Conservation (phyloP, 2,113 vertebrate genomes). For the Brachypodius melanocephalos region DNA sequence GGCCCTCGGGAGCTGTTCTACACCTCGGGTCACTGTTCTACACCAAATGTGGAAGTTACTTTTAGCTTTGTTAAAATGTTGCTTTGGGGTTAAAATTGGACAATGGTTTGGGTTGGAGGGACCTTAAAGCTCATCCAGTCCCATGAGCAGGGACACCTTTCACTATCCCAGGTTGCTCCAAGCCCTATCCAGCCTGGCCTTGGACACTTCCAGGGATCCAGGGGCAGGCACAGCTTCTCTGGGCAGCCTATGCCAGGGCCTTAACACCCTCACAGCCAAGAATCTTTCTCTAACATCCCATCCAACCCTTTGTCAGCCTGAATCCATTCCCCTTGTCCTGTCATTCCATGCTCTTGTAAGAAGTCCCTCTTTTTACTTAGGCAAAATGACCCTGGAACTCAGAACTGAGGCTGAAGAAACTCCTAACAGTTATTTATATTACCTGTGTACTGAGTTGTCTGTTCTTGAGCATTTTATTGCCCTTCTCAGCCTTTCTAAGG, state of each 20-base stretch:
- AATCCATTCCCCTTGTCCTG: neutral
- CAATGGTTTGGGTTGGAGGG: neutral
- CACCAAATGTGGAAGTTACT: neutral
- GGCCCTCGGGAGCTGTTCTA: accelerated
- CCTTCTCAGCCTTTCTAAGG: neutral
- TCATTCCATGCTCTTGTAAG: neutral
- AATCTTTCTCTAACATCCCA: neutral
- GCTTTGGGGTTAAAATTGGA: neutral
- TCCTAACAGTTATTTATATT: neutral
- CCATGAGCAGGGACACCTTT: neutral
- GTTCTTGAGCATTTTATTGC: neutral
- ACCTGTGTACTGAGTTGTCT: neutral
- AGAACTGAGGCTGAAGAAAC: neutral
- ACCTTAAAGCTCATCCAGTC: neutral
- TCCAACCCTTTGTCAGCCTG: neutral
- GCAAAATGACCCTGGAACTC: neutral
- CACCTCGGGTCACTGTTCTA: neutral
- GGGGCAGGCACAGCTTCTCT: neutral
- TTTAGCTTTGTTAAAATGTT: neutral
- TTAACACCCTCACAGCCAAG: neutral
- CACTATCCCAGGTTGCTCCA: neutral
- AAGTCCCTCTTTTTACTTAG: neutral
- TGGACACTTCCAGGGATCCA: neutral
- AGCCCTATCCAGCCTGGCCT: accelerated
- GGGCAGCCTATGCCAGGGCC: neutral